Evolutionary conservation across 2,888 invertebrate genomes (phyloP).

Genomic region (Allacma fusca): DNA sequence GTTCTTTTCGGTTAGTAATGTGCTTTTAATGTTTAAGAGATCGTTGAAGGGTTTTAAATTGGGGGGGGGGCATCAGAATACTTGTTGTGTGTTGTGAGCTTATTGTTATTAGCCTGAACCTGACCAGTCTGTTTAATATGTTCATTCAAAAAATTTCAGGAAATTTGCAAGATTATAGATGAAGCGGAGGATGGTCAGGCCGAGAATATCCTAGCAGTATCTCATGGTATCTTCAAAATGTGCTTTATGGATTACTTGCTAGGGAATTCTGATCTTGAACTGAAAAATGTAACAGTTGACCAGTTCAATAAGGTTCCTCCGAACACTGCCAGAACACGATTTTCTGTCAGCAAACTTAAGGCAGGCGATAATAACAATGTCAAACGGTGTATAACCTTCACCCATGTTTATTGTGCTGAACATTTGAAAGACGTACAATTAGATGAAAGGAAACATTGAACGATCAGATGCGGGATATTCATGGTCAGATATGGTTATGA

Average conservation of each 20-base stretch:
- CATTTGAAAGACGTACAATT: too few species aligned
- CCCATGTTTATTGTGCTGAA: not conserved
- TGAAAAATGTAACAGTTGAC: not conserved
- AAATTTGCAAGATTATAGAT: not conserved
- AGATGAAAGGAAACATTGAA: too few species aligned
- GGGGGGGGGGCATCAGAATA: too few species aligned
- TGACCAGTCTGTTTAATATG: too few species aligned
- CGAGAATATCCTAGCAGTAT: not conserved
- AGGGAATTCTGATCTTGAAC: not conserved
- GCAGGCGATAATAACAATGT: slow-evolving; percentile 2
- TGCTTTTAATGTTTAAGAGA: not conserved
- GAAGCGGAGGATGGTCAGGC: not conserved
- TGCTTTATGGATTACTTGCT: not conserved
- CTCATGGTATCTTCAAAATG: slow-evolving; percentile 7
- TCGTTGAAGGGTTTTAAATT: too few species aligned
- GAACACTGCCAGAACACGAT: not conserved
- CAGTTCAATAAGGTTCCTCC: not conserved
- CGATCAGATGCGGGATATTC: too few species aligned
- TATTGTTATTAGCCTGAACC: too few species aligned
- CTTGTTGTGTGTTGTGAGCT: too few species aligned
- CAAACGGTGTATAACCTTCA: not conserved
- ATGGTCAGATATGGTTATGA: too few species aligned
- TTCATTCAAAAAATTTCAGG: not conserved
- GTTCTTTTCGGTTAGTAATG: slow-evolving; percentile 50
- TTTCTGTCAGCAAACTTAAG: not conserved